phyloP scores from a whole-genome alignment of 2,113 vertebrate genomes.

The Malurus elegans region DNA sequence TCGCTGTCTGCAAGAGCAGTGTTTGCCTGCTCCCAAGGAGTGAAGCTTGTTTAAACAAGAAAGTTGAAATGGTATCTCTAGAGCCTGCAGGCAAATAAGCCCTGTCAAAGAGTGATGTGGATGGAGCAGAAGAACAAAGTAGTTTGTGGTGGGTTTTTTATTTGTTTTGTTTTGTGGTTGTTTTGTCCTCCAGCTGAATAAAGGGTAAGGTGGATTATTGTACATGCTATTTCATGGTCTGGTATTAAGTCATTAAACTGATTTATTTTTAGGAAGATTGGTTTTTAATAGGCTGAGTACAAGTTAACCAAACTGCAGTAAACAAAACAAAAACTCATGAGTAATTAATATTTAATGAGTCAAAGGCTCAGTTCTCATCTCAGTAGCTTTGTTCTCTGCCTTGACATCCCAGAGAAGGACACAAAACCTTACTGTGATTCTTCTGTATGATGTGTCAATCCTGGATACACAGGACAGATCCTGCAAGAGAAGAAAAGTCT shows the following conservation, averaged over 20 bases:
- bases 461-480: not conserved
- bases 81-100: not conserved
- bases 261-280: not conserved
- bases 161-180: not conserved
- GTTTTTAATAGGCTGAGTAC: not conserved
- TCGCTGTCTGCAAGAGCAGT: not conserved
- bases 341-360: not conserved
- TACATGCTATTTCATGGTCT: not conserved
- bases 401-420: not conserved
- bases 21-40: not conserved
- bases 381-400: not conserved
- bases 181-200: not conserved
- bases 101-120: not conserved
- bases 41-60: not conserved
- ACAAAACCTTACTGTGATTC: rapidly evolving
- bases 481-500: not conserved
- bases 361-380: not conserved
- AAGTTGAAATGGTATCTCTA: not conserved
- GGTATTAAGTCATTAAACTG: not conserved
- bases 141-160: not conserved
- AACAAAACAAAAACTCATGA: not conserved
- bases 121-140: not conserved
- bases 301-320: not conserved
- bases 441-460: not conserved
- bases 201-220: not conserved